These are phyloP conservation scores for Miichthys miiuy DNA, from an alignment of 2,797 vertebrate genomes.

Conservation along the genomic window DNA sequence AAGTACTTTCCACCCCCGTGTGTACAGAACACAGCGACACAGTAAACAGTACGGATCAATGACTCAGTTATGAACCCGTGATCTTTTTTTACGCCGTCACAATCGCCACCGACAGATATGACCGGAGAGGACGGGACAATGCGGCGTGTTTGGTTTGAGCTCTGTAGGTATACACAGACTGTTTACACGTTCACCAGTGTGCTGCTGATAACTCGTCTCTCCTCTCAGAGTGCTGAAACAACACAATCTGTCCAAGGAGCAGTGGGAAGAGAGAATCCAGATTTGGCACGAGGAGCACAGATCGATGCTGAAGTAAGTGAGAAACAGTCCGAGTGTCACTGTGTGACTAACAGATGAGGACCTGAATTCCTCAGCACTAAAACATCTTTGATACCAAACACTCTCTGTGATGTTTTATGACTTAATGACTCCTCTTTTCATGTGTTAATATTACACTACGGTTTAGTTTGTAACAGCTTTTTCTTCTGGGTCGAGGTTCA, in stretches of 20 bases:
- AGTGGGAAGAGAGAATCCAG: constrained; percentile 97
- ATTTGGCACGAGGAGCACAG: constrained; percentile 96
- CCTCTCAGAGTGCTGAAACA: constrained; percentile 93
- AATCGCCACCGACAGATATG: background rate
- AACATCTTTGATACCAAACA: background rate
- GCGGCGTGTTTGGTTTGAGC: constrained; percentile 40
- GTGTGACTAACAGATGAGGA: too few relatives aligned
- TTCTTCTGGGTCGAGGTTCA: background rate
- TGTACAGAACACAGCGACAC: background rate
- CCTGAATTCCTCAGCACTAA: background rate
- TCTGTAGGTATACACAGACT: constrained; percentile 22
- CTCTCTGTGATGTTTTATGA: background rate
- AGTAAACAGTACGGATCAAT: background rate
- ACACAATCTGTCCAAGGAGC: constrained; percentile 95
- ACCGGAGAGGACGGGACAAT: background rate
- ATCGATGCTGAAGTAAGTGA: constrained; percentile 92
- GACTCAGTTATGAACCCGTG: background rate
- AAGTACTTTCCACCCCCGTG: background rate
- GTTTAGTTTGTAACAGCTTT: background rate
- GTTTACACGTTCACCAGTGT: constrained; percentile 28
- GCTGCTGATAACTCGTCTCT: constrained; percentile 43
- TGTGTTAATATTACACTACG: background rate
- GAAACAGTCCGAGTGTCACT: too few relatives aligned
- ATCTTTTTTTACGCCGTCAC: background rate
- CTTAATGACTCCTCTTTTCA: background rate